A percentile compares a stretch with the other conserved stretches of the same genome.
Evolutionary conservation across 2,113 vertebrate genomes (phyloP).

Genomic region (Thunnus maccoyii): DNA sequence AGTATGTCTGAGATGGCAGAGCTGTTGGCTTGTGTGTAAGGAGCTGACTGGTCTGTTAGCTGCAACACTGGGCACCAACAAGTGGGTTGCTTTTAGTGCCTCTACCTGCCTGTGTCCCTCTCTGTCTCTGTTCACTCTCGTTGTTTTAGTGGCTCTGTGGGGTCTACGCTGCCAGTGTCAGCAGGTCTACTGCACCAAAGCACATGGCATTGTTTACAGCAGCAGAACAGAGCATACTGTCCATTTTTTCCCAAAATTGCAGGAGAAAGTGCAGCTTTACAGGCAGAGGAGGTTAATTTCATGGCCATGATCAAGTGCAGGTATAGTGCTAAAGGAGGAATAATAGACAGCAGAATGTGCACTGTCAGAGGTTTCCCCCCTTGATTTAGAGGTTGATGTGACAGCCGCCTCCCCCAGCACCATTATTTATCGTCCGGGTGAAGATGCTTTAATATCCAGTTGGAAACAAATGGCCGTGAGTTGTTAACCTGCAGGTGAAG

Average conservation of each 20-base stretch:
- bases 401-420: constrained; percentile 59
- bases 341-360: constrained; percentile 76
- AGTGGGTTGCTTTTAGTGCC: not conserved
- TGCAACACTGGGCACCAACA: not conserved
- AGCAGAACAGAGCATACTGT: constrained; percentile 1
- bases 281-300: constrained; percentile 6
- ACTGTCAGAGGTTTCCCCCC: constrained; percentile 67
- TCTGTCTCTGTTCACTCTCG: constrained; percentile 23
- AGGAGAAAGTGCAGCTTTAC: constrained; percentile 30
- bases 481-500: constrained; percentile 82
- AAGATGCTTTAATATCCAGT: constrained; percentile 81
- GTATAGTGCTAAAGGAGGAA: constrained; percentile 37
- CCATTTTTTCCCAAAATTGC: constrained; percentile 10
- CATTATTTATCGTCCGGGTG: constrained; percentile 78
- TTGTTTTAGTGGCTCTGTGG: constrained; percentile 18
- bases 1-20: constrained; percentile 17
- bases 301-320: constrained; percentile 64
- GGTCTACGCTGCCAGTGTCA: constrained; percentile 17
- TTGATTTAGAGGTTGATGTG: constrained; percentile 78
- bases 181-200: constrained; percentile 24
- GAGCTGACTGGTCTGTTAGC: constrained; percentile 54
- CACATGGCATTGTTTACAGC: constrained; percentile 56
- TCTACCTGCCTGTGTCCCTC: constrained; percentile 22
- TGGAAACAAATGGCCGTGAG: constrained; percentile 83
- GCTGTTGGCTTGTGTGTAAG: constrained; percentile 34